Evolutionary conservation across 2,797 vertebrate species (phyloP).

Genomic region (Tiaroga cobitis): DNA sequence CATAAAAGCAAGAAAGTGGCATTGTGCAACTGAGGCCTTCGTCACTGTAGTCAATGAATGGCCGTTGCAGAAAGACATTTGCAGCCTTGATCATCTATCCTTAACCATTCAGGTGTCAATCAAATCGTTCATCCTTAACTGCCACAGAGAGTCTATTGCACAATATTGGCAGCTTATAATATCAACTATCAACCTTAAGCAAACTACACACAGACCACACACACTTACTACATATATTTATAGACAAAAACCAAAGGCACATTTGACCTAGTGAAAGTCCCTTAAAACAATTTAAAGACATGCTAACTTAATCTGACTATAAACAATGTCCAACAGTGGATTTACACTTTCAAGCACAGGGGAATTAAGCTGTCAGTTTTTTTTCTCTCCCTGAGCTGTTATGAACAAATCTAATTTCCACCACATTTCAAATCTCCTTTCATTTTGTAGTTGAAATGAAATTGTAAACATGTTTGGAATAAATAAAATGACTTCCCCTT

Average conservation of each 20-base stretch:
- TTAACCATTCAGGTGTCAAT: slow-evolving; percentile 51
- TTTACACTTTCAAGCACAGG: background rate
- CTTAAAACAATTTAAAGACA: too few species aligned
- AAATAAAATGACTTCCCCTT: background rate
- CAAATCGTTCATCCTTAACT: slow-evolving; percentile 46
- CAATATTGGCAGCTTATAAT: slow-evolving; percentile 8
- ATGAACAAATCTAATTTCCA: background rate
- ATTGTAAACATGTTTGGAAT: too few species aligned
- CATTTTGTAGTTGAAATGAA: background rate
- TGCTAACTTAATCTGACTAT: background rate
- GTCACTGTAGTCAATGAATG: background rate
- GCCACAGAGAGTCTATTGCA: slow-evolving; percentile 1
- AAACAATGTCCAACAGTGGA: background rate
- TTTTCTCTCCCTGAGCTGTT: background rate
- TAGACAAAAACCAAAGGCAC: background rate
- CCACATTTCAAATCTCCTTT: background rate
- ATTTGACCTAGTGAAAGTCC: background rate
- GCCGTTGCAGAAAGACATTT: slow-evolving; percentile 10
- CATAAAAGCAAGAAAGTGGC: background rate
- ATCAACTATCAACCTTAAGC: slow-evolving; percentile 19
- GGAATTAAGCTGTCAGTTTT: too few species aligned
- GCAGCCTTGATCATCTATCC: slow-evolving; percentile 15
- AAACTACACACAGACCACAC: slow-evolving; percentile 5
- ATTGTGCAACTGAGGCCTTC: background rate
- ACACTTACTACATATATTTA: background rate